Base-by-base conservation (phyloP, 2,113 vertebrate genomes). In the Rhynchopsitta pachyrhyncha region DNA sequence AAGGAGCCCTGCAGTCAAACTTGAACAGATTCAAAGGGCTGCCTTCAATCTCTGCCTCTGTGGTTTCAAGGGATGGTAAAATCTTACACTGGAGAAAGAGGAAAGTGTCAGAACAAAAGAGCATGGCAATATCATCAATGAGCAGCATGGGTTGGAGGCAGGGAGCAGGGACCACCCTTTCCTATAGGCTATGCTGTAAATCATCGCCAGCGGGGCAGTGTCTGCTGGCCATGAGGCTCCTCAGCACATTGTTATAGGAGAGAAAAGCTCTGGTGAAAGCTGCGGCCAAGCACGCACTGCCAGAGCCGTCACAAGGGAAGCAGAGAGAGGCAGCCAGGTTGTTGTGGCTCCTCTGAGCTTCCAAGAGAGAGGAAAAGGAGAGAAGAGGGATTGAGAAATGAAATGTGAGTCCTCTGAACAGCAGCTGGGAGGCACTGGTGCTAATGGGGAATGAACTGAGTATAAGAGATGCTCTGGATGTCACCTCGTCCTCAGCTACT, bases 1-100 rank as follows among this genome's bases (percentile, higher is more conserved):
- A 86, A 95, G 96, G 93, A 97, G 82, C 93, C 94, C 95, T 70
- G 85, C 87, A 87, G 96, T 55, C 81, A 87, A 81, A 87, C 78
- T 91, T 76, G 81, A 73, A 52, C 62, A 69, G 29, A 88, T 92
- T 82, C 93, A 95, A 93, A 95, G 81, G 74, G 41, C 81, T 95
- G 89, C 70, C 67, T 95, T 82, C 93, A 57, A 57, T 68, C 88
- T 63, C 78, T 79, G 78, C 28, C 76, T 67, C 87, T 73, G 84
- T 49, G 90, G 93, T 85, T 96, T 94, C 8, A 9, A 77, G 82
- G 88, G 73, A 76, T 27, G 42, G 75, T 24, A 82, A 86, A 77
- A 67, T 33, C 49, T 90, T 69, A 67, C 49, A 88, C 49, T 19
- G 46, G 76, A 89, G 69, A 67, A 80, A 53, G 44, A 90, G 89